Evolutionary conservation across 2,888 invertebrate species (phyloP), one percentile per base, ranked within the genome.

Genomic region (Pristionchus fissidentatus): DNA sequence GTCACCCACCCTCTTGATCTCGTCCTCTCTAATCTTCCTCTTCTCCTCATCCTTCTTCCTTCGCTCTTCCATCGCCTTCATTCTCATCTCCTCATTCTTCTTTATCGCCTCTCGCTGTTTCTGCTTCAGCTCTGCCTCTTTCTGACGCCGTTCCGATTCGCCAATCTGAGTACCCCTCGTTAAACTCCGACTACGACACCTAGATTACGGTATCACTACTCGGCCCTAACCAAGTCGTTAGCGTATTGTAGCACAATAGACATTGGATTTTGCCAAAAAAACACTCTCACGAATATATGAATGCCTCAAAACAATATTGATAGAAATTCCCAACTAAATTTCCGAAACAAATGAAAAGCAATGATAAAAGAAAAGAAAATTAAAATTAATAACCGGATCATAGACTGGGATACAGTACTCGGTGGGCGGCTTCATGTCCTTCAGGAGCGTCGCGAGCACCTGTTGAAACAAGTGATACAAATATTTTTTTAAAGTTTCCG

Each of bases 361-460:
- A n/a, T n/a, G 19, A 49, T 13, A 49, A 49, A 13, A 49, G 49
- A 8, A 49, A 49, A 49, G 19, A 49, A 49, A 13, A 60, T 19
- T 60, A 60, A 70, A 70, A 35, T 10, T 10, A n/a, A n/a, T 35
- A 8, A 81, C 32, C 49, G 88, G 88, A 86, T 88, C 88, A 46
- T 85, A 87, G 26, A 87, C 86, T 0, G 84, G 52, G 29, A 88
- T 88, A 82, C 87, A 87, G 81, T 88, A 88, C 13, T 84, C 84
- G 22, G 57, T 29, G 2, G 85, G 52, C 13, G 86, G 85, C 26
- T 84, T 73, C 26, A 85, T 83, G 49, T 87, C 87, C 84, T 86
- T 86, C 41, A 88, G 62, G 8, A 86, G 52, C 19, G 29, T 32
- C 0, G 78, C 79, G 26, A 87, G 57, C 79, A 81, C 46, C 80